phyloP scores from a whole-genome alignment of 2,797 vertebrate species.

The Galaxias olidus region DNA sequence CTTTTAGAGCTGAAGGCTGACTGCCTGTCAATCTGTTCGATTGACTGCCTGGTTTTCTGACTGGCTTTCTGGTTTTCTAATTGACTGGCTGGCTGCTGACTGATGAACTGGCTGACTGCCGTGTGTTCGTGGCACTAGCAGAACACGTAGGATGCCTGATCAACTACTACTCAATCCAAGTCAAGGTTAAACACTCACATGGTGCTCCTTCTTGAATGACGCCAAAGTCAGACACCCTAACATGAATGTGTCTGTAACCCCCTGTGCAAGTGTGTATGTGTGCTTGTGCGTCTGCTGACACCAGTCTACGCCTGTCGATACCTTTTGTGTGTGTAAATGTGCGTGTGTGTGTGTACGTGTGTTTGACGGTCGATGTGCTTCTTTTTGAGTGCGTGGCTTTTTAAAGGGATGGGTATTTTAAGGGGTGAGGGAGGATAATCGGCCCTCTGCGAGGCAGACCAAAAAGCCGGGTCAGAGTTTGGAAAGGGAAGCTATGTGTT shows the following conservation, averaged over 20 bases:
- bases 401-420: constrained; percentile 15
- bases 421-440: constrained; percentile 75
- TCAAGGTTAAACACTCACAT: constrained; percentile 51
- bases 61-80: background rate
- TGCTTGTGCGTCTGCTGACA: too few species aligned
- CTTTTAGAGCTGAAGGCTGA: too few species aligned
- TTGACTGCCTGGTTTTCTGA: constrained; percentile 9
- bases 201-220: constrained; percentile 53
- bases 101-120: constrained; percentile 13
- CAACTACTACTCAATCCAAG: too few species aligned
- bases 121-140: constrained; percentile 29
- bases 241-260: constrained; percentile 40
- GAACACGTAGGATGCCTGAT: constrained; percentile 26
- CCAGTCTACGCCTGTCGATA: too few species aligned
- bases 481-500: constrained; percentile 69
- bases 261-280: constrained; percentile 42
- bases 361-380: constrained; percentile 1
- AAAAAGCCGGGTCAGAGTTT: constrained; percentile 78
- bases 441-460: constrained; percentile 65
- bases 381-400: constrained; percentile 45
- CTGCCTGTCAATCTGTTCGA: too few species aligned
- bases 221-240: constrained; percentile 37
- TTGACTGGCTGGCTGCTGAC: constrained; percentile 22
- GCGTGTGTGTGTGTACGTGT: constrained; percentile 9
- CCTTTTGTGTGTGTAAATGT: background rate